A percentile compares a stretch with the other conserved stretches of the same genome.
phyloP scores from a whole-genome alignment of 1,140 invertebrate genomes.

The Drosophila parabipectinata region DNA sequence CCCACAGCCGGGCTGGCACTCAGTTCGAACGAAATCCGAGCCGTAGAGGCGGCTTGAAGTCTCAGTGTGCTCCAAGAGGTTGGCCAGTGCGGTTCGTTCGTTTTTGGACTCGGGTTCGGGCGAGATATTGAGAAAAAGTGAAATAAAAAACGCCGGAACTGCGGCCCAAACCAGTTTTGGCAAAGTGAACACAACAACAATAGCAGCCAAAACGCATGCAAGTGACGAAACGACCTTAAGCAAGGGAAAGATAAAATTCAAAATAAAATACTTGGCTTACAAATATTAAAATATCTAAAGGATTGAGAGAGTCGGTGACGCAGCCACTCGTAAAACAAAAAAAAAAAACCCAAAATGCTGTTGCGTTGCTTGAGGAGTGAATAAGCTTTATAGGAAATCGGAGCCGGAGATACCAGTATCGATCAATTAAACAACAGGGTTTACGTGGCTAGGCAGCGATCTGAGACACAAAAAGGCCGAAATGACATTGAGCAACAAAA shows the following conservation, averaged over 20 bases:
- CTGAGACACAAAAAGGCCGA: constrained; percentile 24
- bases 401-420: constrained; percentile 1
- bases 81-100: constrained; percentile 41
- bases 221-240: constrained; percentile 76
- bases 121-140: constrained; percentile 16
- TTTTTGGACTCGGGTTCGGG: constrained; percentile 18
- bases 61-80: constrained; percentile 52
- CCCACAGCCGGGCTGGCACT: not conserved
- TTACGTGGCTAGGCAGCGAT: constrained; percentile 41
- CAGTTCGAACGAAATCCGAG: constrained; percentile 25
- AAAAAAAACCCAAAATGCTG: constrained; percentile 3
- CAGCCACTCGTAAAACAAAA: not conserved
- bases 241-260: constrained; percentile 33
- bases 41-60: constrained; percentile 25
- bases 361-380: not conserved
- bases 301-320: constrained; percentile 14
- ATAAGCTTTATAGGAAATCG: not conserved
- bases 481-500: constrained; percentile 20
- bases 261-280: constrained; percentile 22
- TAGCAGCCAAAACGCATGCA: constrained; percentile 56
- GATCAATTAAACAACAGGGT: not conserved
- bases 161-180: constrained; percentile 64
- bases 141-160: constrained; percentile 52
- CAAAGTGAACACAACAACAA: constrained; percentile 45
- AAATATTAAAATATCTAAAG: not conserved